Percentiles rank a stretch among this genome's conserved stretches.
phyloP scores from a whole-genome alignment of 2,888 invertebrate genomes.

The Nomada fabriciana region DNA sequence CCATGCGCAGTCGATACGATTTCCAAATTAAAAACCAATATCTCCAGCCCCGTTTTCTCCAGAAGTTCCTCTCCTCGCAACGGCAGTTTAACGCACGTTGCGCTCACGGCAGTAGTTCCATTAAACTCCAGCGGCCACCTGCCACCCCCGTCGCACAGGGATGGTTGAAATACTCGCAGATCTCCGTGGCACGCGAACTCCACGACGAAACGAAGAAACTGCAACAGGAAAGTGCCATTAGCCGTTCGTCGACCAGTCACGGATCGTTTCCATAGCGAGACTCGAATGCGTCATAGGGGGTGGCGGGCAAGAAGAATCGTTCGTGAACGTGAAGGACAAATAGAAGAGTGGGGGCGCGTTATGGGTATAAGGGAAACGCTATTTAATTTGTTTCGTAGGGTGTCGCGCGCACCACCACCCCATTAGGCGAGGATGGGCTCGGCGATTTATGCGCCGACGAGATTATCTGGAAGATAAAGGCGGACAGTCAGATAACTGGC shows the following conservation, averaged over 20 bases:
- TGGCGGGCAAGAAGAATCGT: conserved; percentile 41
- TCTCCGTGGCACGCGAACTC: conserved; percentile 18
- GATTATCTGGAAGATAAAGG: conserved; percentile 77
- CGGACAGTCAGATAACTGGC: conserved; percentile 68
- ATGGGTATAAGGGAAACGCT: conserved; percentile 45
- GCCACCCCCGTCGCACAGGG: neutral
- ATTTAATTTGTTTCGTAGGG: conserved; percentile 76
- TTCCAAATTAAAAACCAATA: conserved; percentile 51
- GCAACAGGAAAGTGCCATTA: conserved; percentile 36
- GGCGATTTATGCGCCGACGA: conserved; percentile 74
- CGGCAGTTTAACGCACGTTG: conserved; percentile 40
- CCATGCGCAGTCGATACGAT: conserved; percentile 25
- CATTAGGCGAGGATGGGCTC: conserved; percentile 73
- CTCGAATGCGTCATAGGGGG: conserved; percentile 59
- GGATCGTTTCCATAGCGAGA: conserved; percentile 52
- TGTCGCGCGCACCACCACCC: conserved; percentile 64
- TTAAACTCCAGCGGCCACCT: conserved; percentile 25
- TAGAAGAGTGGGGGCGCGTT: neutral
- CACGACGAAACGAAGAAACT: conserved; percentile 30
- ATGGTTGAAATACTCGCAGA: conserved; percentile 17
- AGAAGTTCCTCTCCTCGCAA: neutral
- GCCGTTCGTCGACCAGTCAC: conserved; percentile 37
- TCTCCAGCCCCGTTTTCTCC: neutral
- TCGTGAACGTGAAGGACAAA: neutral
- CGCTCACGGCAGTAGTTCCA: conserved; percentile 7